Base-by-base conservation (phyloP, 2,113 vertebrate species). In the Perognathus longimembris region DNA sequence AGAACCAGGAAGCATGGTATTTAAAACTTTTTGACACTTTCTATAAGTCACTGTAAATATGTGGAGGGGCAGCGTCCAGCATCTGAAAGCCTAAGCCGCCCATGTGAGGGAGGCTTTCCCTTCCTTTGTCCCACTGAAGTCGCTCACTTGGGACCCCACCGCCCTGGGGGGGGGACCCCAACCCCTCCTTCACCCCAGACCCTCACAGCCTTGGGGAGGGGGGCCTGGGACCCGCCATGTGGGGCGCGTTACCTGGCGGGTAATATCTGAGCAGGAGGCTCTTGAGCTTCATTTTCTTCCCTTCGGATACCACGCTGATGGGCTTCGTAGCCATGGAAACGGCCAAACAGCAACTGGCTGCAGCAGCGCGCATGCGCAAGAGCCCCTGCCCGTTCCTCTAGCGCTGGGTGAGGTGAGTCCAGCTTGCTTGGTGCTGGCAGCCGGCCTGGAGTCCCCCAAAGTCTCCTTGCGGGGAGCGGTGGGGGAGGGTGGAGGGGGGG, bases 251-350 rank as follows among this genome's bases (percentile, higher is more conserved):
- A 99, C 99, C 99, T 98, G 99, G 99, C 1, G 99, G 99, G 92
- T 98, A 99, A 97, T 99, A 99, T 54, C 99, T 98, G 10, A 99
- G 98, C 78, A 99, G 96, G 78, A 99, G 98, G 84, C 99, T 97
- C 95, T 98, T 99, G 64, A 99, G 98, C 95, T 96, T 98, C 99
- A 99, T 99, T 66, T 76, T 95, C 20, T 45, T 30, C 4, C 12
- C 30, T 6, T 24, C 1, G 0, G 70, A 57, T 15, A 6, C 12
- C 57, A 1, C 0, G 42, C 18, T 3, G 7, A 78, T 34, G 92
- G 38, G 82, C n/a, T 70, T 42, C 64, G 98, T 98, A 97, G 79
- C 98, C 97, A 97, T 89, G 86, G 98, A 87, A 96, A 98, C 97
- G 3, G 7, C 40, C 87, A 84, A 97, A 94, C 93, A 69, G 26